Conservation (phyloP, 2,888 invertebrate genomes). For the Dicyrtomina minuta region DNA sequence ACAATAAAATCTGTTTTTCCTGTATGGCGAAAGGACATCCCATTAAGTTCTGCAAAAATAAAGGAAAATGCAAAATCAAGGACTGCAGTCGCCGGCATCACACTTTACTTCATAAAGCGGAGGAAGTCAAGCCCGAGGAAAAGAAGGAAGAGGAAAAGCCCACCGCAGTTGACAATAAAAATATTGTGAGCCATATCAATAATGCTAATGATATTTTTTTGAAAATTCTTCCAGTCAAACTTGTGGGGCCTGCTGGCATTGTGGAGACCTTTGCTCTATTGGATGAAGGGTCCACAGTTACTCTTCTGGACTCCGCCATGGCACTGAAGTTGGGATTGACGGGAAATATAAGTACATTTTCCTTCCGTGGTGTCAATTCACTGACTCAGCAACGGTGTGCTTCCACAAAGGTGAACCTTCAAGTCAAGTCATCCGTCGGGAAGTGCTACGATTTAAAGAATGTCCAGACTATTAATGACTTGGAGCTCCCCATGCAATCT, state of each 20-base stretch:
- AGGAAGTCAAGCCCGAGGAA: no score
- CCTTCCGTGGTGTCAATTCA: no score
- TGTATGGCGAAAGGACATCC: conserved; percentile 10
- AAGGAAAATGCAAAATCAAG: conserved; percentile 1
- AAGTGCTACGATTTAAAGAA: not conserved
- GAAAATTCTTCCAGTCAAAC: conserved; percentile 20
- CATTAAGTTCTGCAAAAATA: not conserved
- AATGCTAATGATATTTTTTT: not conserved
- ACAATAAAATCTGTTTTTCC: conserved; percentile 2
- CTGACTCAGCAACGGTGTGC: no score
- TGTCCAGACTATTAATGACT: conserved; percentile 6
- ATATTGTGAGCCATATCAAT: no score
- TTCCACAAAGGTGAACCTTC: not conserved
- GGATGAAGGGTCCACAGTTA: conserved; percentile 23
- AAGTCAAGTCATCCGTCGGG: not conserved
- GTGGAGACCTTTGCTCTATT: conserved; percentile 21
- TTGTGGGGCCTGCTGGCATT: not conserved
- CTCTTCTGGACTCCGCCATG: conserved; percentile 15
- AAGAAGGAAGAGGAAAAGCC: no score
- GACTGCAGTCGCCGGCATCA: conserved; percentile 16
- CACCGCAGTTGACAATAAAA: no score
- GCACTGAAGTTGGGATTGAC: conserved; percentile 13
- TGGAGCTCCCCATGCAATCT: conserved; percentile 23
- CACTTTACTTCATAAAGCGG: conserved; percentile 13
- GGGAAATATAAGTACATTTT: no score